Percentiles rank a stretch among this genome's conserved stretches.
Evolutionary conservation across 2,888 invertebrate genomes (phyloP).

Genomic region (Drosophila robusta): DNA sequence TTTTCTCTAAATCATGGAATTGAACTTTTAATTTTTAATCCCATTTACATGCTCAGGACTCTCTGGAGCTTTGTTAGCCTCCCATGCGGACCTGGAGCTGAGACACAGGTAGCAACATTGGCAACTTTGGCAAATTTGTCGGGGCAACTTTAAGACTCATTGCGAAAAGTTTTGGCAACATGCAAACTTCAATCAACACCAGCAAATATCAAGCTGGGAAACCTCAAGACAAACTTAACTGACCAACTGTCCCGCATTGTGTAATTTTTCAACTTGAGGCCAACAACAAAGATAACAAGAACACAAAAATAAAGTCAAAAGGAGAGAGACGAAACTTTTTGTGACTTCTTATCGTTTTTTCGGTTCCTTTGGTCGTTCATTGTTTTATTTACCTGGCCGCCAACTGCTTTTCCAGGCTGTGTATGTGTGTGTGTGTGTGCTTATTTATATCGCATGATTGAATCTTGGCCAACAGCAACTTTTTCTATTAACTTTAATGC

Average conservation of each 20-base stretch:
- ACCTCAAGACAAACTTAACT: constrained; percentile 61
- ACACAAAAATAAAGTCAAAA: constrained; percentile 10
- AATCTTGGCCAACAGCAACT: constrained; percentile 81
- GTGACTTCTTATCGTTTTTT: constrained; percentile 75
- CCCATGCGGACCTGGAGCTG: neutral
- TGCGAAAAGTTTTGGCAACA: constrained; percentile 52
- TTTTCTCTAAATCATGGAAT: neutral
- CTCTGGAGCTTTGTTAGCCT: neutral
- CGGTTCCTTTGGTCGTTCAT: constrained; percentile 55
- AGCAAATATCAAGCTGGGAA: constrained; percentile 60
- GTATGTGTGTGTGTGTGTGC: constrained; percentile 53
- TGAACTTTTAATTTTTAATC: neutral
- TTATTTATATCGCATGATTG: constrained; percentile 80
- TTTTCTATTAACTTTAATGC: constrained; percentile 81
- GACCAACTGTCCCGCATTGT: constrained; percentile 81
- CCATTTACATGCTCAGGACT: neutral
- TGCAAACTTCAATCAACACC: constrained; percentile 79
- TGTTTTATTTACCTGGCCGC: constrained; percentile 74
- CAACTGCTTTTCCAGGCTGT: constrained; percentile 4
- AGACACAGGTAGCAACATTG: constrained; percentile 12
- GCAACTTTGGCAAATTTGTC: constrained; percentile 32
- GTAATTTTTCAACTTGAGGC: constrained; percentile 76
- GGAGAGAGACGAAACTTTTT: constrained; percentile 55
- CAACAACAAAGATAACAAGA: constrained; percentile 28
- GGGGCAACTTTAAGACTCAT: constrained; percentile 36